These are phyloP conservation scores for Aptenodytes forsteri DNA, from an alignment of 2,113 vertebrate genomes.

Conservation along the genomic window DNA sequence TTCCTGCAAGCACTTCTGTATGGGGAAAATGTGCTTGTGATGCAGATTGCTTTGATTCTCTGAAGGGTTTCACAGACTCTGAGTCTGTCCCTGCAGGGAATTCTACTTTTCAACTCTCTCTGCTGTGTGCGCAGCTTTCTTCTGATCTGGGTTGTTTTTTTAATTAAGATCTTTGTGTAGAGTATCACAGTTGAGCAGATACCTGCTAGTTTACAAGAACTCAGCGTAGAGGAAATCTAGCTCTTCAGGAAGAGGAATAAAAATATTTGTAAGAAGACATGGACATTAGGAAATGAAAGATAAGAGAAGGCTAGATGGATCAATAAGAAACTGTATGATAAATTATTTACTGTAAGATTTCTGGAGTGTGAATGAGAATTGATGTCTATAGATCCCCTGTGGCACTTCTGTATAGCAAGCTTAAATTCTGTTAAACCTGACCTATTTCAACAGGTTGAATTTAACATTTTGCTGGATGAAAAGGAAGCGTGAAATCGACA, in stretches of 20 bases:
- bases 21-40: background rate
- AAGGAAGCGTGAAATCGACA: background rate
- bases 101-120: conserved; percentile 1
- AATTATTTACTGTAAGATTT: conserved; percentile 41
- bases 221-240: background rate
- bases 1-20: background rate
- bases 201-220: background rate
- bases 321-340: conserved; percentile 22
- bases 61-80: background rate
- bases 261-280: background rate
- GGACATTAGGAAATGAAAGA: background rate
- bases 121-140: background rate
- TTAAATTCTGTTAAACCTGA: conserved; percentile 45
- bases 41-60: conserved; percentile 39
- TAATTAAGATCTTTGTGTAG: background rate
- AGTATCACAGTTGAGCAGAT: background rate
- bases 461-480: conserved; percentile 15
- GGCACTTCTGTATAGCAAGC: background rate
- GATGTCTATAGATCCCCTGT: background rate
- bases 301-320: background rate
- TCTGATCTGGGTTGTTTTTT: background rate
- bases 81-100: background rate
- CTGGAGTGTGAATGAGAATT: conserved; percentile 25
- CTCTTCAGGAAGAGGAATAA: background rate
- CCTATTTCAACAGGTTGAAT: conserved; percentile 40